Evolutionary conservation across 2,888 invertebrate species (phyloP).

Genomic region (Pollenia griseotomentosa): DNA sequence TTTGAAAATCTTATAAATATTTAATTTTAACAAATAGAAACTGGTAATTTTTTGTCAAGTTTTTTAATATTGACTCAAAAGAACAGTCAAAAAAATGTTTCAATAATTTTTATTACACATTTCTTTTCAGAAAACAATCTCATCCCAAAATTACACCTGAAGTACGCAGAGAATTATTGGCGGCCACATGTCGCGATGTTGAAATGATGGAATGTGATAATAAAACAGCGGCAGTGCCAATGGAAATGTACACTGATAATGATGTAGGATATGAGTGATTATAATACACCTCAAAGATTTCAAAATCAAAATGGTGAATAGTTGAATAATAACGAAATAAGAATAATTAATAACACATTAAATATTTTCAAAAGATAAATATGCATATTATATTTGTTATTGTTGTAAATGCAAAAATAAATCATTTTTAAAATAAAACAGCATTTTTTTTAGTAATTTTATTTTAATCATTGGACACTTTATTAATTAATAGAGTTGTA

Average conservation of each 20-base stretch:
- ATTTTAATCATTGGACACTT: constrained; percentile 70
- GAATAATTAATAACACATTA: background rate
- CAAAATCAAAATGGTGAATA: background rate
- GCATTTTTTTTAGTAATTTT: constrained; percentile 24
- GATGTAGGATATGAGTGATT: constrained; percentile 78
- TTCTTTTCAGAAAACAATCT: constrained; percentile 79
- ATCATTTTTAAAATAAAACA: constrained; percentile 50
- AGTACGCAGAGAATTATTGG: constrained; percentile 93
- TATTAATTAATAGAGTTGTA: constrained; percentile 64
- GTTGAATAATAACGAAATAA: background rate
- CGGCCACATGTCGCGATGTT: constrained; percentile 91
- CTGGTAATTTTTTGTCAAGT: too few relatives aligned
- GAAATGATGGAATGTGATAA: constrained; percentile 85
- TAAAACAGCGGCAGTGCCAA: constrained; percentile 75
- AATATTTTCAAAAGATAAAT: background rate
- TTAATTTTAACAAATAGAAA: too few relatives aligned
- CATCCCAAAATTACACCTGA: constrained; percentile 87
- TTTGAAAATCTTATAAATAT: too few relatives aligned
- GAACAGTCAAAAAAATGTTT: background rate
- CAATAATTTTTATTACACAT: background rate
- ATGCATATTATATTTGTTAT: constrained; percentile 3
- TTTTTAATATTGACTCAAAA: too few relatives aligned
- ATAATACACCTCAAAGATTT: background rate
- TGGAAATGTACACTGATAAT: constrained; percentile 79
- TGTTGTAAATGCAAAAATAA: constrained; percentile 43